Conservation (phyloP, 2,888 invertebrate species). For the Leptinotarsa juncta region DNA sequence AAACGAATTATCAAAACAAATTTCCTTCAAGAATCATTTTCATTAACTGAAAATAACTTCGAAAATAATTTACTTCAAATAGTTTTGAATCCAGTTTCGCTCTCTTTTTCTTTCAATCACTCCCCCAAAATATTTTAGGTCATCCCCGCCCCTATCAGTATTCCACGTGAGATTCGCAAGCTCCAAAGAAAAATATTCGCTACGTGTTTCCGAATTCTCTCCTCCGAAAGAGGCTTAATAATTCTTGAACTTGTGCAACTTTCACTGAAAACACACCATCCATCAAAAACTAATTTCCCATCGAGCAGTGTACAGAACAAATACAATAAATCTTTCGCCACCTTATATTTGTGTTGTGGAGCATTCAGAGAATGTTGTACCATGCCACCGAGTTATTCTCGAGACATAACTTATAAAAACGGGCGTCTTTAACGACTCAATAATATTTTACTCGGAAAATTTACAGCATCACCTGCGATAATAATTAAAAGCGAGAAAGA, state of each 20-base stretch:
- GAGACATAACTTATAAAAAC: constrained; percentile 28
- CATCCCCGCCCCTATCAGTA: background rate
- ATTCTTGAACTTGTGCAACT: constrained; percentile 13
- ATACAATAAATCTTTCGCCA: constrained; percentile 28
- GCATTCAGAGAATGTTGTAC: constrained; percentile 31
- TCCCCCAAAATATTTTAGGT: background rate
- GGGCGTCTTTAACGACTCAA: constrained; percentile 29
- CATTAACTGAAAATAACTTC: no score
- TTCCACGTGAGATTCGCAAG: background rate
- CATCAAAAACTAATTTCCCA: constrained; percentile 32
- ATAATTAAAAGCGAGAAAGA: constrained; percentile 19
- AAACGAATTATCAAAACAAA: no score
- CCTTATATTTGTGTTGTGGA: constrained; percentile 29
- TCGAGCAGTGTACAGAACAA: constrained; percentile 28
- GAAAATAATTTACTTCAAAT: no score
- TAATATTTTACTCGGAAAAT: constrained; percentile 29
- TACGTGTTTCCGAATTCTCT: constrained; percentile 13
- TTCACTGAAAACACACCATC: constrained; percentile 24
- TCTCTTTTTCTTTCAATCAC: background rate
- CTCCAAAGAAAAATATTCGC: background rate
- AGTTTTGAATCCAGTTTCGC: no score
- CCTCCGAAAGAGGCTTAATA: background rate
- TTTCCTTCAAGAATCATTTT: no score
- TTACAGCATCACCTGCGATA: constrained; percentile 13
- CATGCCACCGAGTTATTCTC: constrained; percentile 26